phyloP scores from a whole-genome alignment of 2,113 vertebrate species.

The Antidorcas marsupialis region DNA sequence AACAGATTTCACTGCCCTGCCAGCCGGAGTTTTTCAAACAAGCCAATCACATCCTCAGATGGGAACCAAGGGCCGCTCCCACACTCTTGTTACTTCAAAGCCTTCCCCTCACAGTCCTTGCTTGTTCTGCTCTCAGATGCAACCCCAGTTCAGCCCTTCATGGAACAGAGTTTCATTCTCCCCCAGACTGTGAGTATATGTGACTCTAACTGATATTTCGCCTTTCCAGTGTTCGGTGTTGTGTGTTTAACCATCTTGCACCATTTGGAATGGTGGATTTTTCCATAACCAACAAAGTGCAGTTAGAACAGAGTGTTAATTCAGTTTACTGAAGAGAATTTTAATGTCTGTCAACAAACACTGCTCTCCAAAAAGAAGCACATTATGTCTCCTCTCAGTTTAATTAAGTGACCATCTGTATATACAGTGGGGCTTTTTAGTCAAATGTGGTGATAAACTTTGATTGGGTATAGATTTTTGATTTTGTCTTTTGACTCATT shows the following conservation, averaged over 20 bases:
- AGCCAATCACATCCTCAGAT: neutral
- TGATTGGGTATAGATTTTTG: neutral
- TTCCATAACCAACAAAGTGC: neutral
- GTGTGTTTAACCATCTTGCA: neutral
- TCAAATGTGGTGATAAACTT: neutral
- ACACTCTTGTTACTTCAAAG: neutral
- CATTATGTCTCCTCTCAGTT: neutral
- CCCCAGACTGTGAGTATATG: neutral
- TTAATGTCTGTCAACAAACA: neutral
- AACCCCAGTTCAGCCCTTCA: neutral
- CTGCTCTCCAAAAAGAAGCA: neutral
- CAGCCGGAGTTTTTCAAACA: neutral
- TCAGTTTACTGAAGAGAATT: neutral
- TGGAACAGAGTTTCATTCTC: neutral
- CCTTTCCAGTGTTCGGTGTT: neutral
- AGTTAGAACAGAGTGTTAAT: neutral
- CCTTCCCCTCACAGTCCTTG: neutral
- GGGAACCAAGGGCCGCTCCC: neutral
- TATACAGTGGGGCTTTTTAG: neutral
- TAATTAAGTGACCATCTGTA: neutral
- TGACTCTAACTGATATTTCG: neutral
- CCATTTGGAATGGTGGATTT: neutral
- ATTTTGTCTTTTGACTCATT: neutral
- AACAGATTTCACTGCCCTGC: neutral
- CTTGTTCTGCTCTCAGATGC: neutral